A percentile compares a stretch with the other conserved stretches of the same genome.
Evolutionary conservation across 1,140 invertebrate species (phyloP).

Genomic region (Battus philenor): DNA sequence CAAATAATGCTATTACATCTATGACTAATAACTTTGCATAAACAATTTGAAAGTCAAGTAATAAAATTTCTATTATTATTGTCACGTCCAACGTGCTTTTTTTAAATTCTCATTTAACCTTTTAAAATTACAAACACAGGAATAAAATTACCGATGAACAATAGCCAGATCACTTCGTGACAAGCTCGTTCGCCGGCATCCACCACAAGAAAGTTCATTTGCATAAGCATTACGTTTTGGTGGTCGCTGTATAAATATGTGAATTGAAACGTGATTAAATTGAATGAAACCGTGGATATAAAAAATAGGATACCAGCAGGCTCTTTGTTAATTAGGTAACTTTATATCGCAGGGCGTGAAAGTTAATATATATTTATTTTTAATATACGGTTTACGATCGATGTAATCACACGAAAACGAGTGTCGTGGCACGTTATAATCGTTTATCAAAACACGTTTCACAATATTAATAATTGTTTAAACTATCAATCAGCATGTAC

Average conservation of each 20-base stretch:
- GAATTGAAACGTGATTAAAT: slow-evolving; percentile 4
- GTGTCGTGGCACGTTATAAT: too few relatives aligned
- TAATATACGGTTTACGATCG: too few relatives aligned
- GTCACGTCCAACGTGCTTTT: too few relatives aligned
- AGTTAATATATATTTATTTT: slow-evolving; percentile 4
- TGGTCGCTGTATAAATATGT: slow-evolving; percentile 5
- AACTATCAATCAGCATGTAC: too few relatives aligned
- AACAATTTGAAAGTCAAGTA: too few relatives aligned
- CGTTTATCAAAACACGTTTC: too few relatives aligned
- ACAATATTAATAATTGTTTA: too few relatives aligned
- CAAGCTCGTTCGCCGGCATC: background rate
- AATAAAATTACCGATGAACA: background rate
- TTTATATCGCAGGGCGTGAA: background rate
- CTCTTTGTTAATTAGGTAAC: background rate
- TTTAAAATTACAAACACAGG: background rate
- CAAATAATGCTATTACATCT: too few relatives aligned
- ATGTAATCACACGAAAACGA: too few relatives aligned
- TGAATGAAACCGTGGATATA: background rate
- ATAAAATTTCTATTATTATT: too few relatives aligned
- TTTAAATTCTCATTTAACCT: too few relatives aligned
- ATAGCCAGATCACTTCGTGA: slow-evolving; percentile 7
- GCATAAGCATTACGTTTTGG: slow-evolving; percentile 3
- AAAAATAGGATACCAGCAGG: background rate
- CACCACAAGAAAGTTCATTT: background rate
- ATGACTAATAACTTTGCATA: too few relatives aligned